Conservation (phyloP, 2,888 invertebrate genomes). For the Eucera pruinosa region DNA sequence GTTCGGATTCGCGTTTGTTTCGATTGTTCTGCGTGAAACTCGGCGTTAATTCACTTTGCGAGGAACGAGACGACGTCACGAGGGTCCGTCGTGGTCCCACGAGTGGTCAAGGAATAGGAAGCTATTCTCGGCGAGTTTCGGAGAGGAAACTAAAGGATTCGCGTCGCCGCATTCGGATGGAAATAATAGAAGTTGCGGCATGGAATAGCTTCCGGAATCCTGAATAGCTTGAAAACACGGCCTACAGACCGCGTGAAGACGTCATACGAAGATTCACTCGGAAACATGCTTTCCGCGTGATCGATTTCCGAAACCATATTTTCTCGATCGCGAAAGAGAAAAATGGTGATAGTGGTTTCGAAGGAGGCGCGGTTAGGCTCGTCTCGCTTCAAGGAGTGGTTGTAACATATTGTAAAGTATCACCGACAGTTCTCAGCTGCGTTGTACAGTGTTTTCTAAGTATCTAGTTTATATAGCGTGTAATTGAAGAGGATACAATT, state of each 20-base stretch:
- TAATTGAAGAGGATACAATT: slow-evolving; percentile 82
- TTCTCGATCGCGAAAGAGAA: neutral
- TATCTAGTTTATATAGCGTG: slow-evolving; percentile 84
- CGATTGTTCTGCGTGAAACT: slow-evolving; percentile 35
- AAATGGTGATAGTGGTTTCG: no score
- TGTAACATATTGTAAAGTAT: slow-evolving; percentile 84
- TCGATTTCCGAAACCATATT: slow-evolving; percentile 4
- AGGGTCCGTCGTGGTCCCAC: slow-evolving; percentile 44
- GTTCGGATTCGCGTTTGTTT: neutral
- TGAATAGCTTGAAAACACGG: slow-evolving; percentile 62
- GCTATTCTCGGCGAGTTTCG: slow-evolving; percentile 45
- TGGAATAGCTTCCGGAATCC: slow-evolving; percentile 38
- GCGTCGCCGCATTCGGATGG: no score
- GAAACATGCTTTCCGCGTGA: slow-evolving; percentile 16
- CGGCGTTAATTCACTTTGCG: slow-evolving; percentile 64
- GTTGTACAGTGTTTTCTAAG: slow-evolving; percentile 85
- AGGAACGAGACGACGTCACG: slow-evolving; percentile 69
- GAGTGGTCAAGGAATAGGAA: slow-evolving; percentile 51
- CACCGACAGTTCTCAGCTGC: slow-evolving; percentile 83
- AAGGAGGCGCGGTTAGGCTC: slow-evolving; percentile 59
- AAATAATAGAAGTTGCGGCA: no score
- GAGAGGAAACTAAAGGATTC: no score
- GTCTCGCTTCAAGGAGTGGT: slow-evolving; percentile 74
- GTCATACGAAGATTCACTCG: slow-evolving; percentile 44
- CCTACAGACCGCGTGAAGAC: slow-evolving; percentile 59